Evolutionary conservation across 2,797 vertebrate species (phyloP), one percentile per base, ranked within the genome.

Genomic region (Enteromius paludinosus): DNA sequence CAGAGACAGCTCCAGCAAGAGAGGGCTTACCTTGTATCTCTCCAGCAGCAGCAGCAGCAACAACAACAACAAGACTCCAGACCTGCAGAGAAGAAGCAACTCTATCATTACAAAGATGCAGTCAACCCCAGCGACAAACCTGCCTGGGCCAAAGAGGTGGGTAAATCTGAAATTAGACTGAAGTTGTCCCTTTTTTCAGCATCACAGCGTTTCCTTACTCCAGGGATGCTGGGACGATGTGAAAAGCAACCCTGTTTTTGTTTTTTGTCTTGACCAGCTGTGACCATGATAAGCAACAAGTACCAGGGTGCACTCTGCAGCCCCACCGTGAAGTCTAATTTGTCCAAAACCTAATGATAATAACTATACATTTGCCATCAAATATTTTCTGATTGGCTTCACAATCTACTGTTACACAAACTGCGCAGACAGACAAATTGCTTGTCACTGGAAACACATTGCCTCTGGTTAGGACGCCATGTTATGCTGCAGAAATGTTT

Each of bases 71-170:
- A 97, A 89, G 96, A 98, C 72, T 94, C 95, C 88, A 91, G 96
- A 80, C 95, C 95, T 0, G 89, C 91, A 1, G 97, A 98, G 85
- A 98, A 99, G 94, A 98, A 97, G 82, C 95, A 89, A 5, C 96
- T 98, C 35, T 99, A 99, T 92, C 97, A 99, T 89, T 98, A 97
- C 91, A 99, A 97, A 87, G 97, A 98, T 85, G 92, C 95, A 30
- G 91, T 94, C 89, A 98, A 96, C 90, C 95, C 96, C 43, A 95
- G 90, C 0, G 96, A 99, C 92, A 99, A 99, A 82, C 97, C 97
- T 4, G 95, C 96, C 0, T 99, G 98, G 97, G 97, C 97, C 86
- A 99, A 98, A 92, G 97, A 98, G 96, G 97, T 98, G 90, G 83
- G 94, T 2, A 23, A 23, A 30, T 5, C 18, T 17, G 45, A 78